Evolutionary conservation across 2,888 invertebrate species (phyloP).

Genomic region (Zelleria hepariella): DNA sequence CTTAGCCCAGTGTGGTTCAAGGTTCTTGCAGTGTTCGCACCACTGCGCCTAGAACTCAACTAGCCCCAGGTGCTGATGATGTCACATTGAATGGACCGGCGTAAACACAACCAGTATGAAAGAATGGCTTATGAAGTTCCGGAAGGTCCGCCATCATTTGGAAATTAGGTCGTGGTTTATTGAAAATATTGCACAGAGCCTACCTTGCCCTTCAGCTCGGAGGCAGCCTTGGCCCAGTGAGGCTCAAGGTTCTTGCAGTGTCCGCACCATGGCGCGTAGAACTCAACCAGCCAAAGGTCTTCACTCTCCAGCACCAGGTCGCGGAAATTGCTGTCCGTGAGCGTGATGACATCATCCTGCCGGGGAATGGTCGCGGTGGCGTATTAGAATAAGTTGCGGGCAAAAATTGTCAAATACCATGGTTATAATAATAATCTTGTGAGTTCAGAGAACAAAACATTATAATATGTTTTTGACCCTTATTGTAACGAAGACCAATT

Average conservation of each 20-base stretch:
- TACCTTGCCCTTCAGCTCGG: slow-evolving; percentile 94
- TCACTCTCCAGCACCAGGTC: slow-evolving; percentile 91
- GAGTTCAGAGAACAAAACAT: too few species aligned
- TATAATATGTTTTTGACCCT: too few species aligned
- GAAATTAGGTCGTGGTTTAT: too few species aligned
- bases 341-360: slow-evolving; percentile 82
- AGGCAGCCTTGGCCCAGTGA: slow-evolving; percentile 96
- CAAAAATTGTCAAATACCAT: too few species aligned
- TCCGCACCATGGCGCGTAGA: slow-evolving; percentile 98
- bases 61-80: slow-evolving; percentile 82
- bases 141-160: too few species aligned
- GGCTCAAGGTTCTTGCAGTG: slow-evolving; percentile 98
- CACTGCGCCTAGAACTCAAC: slow-evolving; percentile 98
- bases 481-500: too few species aligned
- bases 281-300: slow-evolving; percentile 98
- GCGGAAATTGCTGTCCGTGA: slow-evolving; percentile 97
- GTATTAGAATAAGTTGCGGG: too few species aligned
- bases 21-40: slow-evolving; percentile 97
- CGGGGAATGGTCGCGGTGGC: slow-evolving; percentile 14
- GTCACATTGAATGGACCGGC: too few species aligned
- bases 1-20: slow-evolving; percentile 96
- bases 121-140: too few species aligned
- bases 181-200: too few species aligned
- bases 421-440: too few species aligned
- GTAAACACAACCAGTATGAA: too few species aligned